A percentile compares a stretch with the other conserved stretches of the same genome.
Conservation (phyloP, 2,888 invertebrate genomes). For the Dynastes hyllus region DNA sequence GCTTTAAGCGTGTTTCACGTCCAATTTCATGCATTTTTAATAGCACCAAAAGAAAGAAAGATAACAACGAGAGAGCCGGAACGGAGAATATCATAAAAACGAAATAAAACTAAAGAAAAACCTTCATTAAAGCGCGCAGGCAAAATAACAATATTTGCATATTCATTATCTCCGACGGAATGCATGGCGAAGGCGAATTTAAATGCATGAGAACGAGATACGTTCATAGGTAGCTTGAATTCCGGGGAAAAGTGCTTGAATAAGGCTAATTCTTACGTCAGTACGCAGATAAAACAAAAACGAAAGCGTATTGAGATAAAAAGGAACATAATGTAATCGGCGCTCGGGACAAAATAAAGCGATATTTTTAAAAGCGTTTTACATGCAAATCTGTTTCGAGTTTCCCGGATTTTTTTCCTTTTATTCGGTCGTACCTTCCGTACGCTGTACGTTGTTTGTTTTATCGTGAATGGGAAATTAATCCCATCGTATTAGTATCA, state of each 20-base stretch:
- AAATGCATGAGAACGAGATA: background rate
- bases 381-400: conserved; percentile 23
- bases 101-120: background rate
- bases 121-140: background rate
- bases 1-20: conserved; percentile 1
- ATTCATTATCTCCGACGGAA: conserved; percentile 22
- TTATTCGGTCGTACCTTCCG: background rate
- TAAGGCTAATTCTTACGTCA: conserved; percentile 26
- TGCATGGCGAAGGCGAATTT: conserved; percentile 4
- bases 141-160: conserved; percentile 23
- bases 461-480: conserved; percentile 1
- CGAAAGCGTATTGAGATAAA: conserved; percentile 5
- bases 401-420: background rate
- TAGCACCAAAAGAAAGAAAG: background rate
- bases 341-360: conserved; percentile 24
- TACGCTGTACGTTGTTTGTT: background rate
- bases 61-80: background rate
- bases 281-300: conserved; percentile 10
- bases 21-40: conserved; percentile 16
- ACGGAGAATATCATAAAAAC: background rate
- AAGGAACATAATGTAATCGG: conserved; percentile 11
- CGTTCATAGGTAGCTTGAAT: background rate
- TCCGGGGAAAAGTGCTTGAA: background rate
- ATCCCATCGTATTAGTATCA: background rate
- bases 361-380: conserved; percentile 32